Evolutionary conservation across 2,888 invertebrate genomes (phyloP).

Genomic region (Protonemura montana): DNA sequence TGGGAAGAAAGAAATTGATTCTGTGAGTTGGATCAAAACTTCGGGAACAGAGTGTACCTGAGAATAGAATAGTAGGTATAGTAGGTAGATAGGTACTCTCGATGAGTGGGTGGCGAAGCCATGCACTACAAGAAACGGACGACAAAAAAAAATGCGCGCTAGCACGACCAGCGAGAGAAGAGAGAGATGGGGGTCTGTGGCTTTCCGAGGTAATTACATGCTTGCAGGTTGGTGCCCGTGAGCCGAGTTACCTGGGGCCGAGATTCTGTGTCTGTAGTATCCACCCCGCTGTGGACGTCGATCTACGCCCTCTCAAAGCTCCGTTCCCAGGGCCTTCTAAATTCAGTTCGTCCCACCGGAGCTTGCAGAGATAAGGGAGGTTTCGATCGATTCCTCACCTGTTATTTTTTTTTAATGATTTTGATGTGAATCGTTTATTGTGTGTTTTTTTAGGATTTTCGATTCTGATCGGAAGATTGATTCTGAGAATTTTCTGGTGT

Average conservation of each 20-base stretch:
- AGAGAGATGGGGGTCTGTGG: background rate
- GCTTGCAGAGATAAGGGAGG: background rate
- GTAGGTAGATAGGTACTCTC: background rate
- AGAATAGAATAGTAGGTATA: too few relatives aligned
- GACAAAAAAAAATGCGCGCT: too few relatives aligned
- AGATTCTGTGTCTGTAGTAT: background rate
- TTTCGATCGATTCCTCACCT: background rate
- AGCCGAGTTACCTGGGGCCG: background rate
- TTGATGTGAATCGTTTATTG: background rate
- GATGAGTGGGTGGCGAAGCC: background rate
- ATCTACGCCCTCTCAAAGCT: background rate
- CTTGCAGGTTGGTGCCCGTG: too few relatives aligned
- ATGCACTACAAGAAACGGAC: background rate
- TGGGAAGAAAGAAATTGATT: too few relatives aligned
- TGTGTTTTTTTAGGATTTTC: background rate
- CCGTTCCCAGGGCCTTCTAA: background rate
- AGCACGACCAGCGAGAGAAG: too few relatives aligned
- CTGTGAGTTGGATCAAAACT: too few relatives aligned
- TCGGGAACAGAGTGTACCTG: too few relatives aligned
- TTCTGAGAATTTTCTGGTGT: too few relatives aligned
- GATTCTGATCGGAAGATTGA: too few relatives aligned
- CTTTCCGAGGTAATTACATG: background rate
- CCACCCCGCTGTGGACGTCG: background rate
- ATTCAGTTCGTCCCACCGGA: background rate
- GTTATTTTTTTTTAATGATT: background rate